Evolutionary conservation across 2,888 invertebrate genomes (phyloP).

Genomic region (Thymelicus acteon): DNA sequence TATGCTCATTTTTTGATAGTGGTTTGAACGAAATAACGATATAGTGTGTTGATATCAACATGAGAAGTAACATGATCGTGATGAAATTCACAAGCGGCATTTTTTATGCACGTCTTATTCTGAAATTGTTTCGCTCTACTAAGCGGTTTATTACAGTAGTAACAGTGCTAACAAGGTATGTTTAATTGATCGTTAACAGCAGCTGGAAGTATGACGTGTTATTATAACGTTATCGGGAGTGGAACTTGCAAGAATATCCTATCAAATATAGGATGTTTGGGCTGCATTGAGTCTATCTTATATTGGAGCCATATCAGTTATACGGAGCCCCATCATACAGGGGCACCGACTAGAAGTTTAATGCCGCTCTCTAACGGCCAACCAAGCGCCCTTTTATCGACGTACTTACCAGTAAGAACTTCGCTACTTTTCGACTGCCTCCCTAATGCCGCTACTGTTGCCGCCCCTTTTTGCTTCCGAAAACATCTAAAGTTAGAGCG

Average conservation of each 20-base stretch:
- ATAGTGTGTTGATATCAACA: conserved; percentile 38
- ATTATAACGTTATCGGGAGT: conserved; percentile 16
- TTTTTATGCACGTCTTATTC: conserved; percentile 38
- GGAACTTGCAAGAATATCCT: not conserved
- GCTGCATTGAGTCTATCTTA: no score
- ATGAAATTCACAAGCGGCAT: conserved; percentile 27
- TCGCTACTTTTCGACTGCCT: no score
- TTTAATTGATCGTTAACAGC: conserved; percentile 63
- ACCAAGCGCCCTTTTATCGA: no score
- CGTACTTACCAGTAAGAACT: no score
- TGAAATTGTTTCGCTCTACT: conserved; percentile 50
- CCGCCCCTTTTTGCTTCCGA: no score
- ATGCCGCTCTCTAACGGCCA: no score
- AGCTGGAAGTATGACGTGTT: conserved; percentile 24
- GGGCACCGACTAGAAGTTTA: no score
- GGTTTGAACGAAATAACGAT: conserved; percentile 63
- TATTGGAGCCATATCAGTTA: no score
- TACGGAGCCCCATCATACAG: no score
- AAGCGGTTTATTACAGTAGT: conserved; percentile 31
- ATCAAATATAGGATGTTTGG: no score
- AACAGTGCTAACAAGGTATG: conserved; percentile 7
- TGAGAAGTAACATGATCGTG: conserved; percentile 32
- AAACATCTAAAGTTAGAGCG: no score
- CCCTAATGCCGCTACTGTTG: no score
- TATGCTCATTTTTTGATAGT: conserved; percentile 69